A percentile compares a stretch with the other conserved stretches of the same genome.
phyloP scores from a whole-genome alignment of 1,140 invertebrate species.

The Meteorus sp. region DNA sequence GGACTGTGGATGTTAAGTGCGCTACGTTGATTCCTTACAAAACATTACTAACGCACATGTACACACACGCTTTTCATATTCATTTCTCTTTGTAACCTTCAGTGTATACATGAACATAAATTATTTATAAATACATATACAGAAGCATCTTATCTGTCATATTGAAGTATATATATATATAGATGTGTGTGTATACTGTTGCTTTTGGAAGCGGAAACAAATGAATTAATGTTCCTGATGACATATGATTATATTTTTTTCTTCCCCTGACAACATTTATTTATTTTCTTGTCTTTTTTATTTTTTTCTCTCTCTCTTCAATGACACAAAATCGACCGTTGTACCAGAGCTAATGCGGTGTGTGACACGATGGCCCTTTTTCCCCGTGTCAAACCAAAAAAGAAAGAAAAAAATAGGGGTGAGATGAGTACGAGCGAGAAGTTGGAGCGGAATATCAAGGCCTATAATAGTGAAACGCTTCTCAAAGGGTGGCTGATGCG shows the following conservation, averaged over 20 bases:
- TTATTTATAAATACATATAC: no score
- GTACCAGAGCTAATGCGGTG: constrained; percentile 23
- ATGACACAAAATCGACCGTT: constrained; percentile 3
- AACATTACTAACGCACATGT: constrained; percentile 32
- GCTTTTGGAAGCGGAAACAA: background rate
- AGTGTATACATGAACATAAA: no score
- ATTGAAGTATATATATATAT: background rate
- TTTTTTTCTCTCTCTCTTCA: background rate
- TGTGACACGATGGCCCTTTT: constrained; percentile 22
- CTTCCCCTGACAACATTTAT: no score
- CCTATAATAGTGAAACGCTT: background rate
- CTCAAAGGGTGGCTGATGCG: constrained; percentile 21
- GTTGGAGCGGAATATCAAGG: no score
- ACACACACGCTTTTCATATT: background rate
- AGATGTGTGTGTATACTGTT: no score
- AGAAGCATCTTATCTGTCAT: no score
- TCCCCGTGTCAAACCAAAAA: no score
- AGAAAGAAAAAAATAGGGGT: no score
- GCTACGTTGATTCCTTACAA: constrained; percentile 49
- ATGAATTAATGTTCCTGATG: background rate
- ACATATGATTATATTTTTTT: background rate
- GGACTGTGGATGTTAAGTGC: constrained; percentile 46
- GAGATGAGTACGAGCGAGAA: no score
- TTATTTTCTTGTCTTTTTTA: background rate
- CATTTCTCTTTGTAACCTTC: no score